Base-by-base conservation (phyloP, 2,113 vertebrate genomes). In the Neofelis nebulosa region DNA sequence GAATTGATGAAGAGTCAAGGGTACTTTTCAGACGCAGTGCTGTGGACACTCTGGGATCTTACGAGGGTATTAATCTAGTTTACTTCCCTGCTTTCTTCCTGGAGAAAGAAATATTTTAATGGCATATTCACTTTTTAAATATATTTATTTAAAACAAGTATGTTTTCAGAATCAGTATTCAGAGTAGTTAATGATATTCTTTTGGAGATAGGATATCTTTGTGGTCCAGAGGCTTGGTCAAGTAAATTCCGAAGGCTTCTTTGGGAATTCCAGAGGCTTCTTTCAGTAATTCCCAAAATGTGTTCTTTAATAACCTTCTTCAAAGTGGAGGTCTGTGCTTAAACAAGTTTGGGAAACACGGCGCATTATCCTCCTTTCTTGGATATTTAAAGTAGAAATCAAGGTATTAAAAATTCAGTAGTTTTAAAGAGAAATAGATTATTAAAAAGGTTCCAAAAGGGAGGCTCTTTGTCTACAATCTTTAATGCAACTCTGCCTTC, bases 161-260 rank as follows among this genome's bases (percentile, higher is more conserved):
- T 92, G 50, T 92, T 88, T 91, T 95, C 52, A 83, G 84, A 80
- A 69, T 97, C 89, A 45, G 16, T 88, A 38, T 78, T 96, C 90
- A 91, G 65, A 36, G 38, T 61, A 57, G n/a, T 66, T 86, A 87
- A 78, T 84, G 74, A 79, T 94, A 63, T 41, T 69, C 73, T 92
- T 95, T 92, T 61, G 38, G 89, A 95, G 66, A 96, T 79, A 83
- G 79, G 55, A 12, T 79, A 27, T 74, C 88, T 80, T 57, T 92
- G 27, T 93, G 83, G 33, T 83, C 52, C 36, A 97, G 82, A 84
- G 55, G 12, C 16, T 87, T 91, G 73, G 36, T 76, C 61, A 92
- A 33, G 25, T 84, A 61, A 61, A 61, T 61, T 61, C 21, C 5
- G 15, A 55, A 55, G 52, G 52, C 52, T 55, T 50, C 50, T 50